Evolutionary conservation across 2,888 invertebrate genomes (phyloP).

Genomic region (Pteria penguin): DNA sequence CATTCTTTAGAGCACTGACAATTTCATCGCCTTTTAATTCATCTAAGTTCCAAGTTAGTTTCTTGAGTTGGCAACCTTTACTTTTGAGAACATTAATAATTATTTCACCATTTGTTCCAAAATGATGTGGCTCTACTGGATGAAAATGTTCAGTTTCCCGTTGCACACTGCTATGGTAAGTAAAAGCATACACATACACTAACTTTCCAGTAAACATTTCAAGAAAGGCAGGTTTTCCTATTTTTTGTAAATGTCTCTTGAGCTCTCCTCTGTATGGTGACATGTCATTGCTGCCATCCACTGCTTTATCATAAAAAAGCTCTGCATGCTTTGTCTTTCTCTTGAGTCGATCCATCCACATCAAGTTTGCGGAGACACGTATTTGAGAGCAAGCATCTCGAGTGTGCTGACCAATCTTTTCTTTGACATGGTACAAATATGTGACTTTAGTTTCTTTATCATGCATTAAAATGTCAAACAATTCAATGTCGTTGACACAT

Average conservation of each 20-base stretch:
- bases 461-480: constrained; percentile 11
- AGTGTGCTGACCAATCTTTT: background rate
- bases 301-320: background rate
- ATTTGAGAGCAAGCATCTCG: constrained; percentile 16
- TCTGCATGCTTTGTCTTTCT: background rate
- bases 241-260: background rate
- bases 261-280: background rate
- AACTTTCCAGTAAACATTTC: background rate
- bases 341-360: background rate
- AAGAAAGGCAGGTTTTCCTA: background rate
- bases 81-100: background rate
- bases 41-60: too few species aligned
- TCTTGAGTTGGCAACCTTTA: background rate
- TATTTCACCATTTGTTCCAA: background rate
- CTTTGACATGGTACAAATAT: constrained; percentile 5
- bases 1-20: background rate
- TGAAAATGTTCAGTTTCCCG: background rate
- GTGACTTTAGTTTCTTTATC: background rate
- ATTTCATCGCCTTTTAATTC: too few species aligned
- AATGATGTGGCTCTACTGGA: background rate
- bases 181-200: background rate
- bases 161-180: background rate
- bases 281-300: background rate
- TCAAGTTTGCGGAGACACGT: background rate
- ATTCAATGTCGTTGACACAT: background rate